Evolutionary conservation across 2,888 invertebrate genomes (phyloP).

Genomic region (Drosophila limbata): DNA sequence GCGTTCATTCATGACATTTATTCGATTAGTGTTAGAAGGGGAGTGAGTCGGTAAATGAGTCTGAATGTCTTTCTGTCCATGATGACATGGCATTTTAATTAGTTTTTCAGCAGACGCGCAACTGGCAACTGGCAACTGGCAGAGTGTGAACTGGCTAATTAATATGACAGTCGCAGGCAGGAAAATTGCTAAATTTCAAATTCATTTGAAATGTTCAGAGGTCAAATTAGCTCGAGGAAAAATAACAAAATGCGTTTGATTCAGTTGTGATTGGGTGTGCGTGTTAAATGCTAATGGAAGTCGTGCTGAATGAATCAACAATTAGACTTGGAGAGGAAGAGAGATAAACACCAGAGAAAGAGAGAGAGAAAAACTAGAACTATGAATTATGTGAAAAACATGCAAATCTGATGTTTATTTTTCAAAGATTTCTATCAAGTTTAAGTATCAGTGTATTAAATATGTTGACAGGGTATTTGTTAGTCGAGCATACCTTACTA

Average conservation of each 20-base stretch:
- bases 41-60: background rate
- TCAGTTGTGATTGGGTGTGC: background rate
- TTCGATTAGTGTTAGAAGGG: slow-evolving; percentile 64
- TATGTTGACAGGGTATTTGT: too few relatives aligned
- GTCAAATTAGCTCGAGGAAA: slow-evolving; percentile 20
- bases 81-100: slow-evolving; percentile 75
- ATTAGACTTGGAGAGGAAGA: background rate
- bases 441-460: too few relatives aligned
- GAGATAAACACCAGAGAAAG: background rate
- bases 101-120: slow-evolving; percentile 64
- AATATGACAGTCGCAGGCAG: slow-evolving; percentile 74
- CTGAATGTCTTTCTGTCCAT: background rate
- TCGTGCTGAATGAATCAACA: slow-evolving; percentile 23
- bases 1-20: slow-evolving; percentile 70
- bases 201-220: slow-evolving; percentile 33
- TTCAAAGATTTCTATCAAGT: background rate
- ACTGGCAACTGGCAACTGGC: slow-evolving; percentile 1
- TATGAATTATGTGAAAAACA: background rate
- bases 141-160: slow-evolving; percentile 61
- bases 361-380: background rate
- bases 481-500: too few relatives aligned
- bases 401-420: background rate
- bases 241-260: slow-evolving; percentile 25
- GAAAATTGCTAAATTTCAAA: slow-evolving; percentile 43
- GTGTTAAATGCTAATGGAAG: slow-evolving; percentile 33